Evolutionary conservation across 2,797 vertebrate species (phyloP), one percentile per base, ranked within the genome.

Genomic region (Poeciliopsis presidionis): DNA sequence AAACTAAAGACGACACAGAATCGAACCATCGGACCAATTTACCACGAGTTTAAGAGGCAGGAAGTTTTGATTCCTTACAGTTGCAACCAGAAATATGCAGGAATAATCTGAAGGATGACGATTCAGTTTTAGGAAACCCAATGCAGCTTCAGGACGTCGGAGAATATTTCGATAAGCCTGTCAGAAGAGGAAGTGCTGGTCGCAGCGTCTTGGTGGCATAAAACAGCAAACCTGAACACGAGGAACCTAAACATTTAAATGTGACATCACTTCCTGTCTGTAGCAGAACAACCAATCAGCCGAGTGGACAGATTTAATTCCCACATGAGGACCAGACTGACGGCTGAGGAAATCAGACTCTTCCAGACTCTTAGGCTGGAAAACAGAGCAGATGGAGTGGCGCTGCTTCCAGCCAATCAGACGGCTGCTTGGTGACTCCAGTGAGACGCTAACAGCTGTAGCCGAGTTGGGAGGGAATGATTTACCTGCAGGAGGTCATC

Each of bases 401-500:
- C 3, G 51, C 51, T 2, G 51, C 51, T 53, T 9, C 22, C 22
- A 53, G 51, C 51, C 51, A 53, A 53, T 53, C 51, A 25, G 22
- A 4, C 1, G 22, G 51, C 51, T 53, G 7, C 51, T 53, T 53
- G 51, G 2, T 53, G 22, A 9, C 51, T 22, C 22, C 51, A 53
- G 7, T 9, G 14, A 70, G 51, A 0, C n/a, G n/a, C 7, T 2
- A 28, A 71, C 75, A 85, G 72, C 47, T 30, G 74, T 76, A 47
- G 61, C 30, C 8, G n/a, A 57, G n/a, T 71, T 7, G 16, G 49
- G 59, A 67, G 41, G 30, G 57, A 90, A 93, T 94, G 82, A 92
- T 80, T 96, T 96, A 99, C 98, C 97, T 98, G 98, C 81, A 99
- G 84, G 80, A 99, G 96, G 95, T 99, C 98, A 95, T 99, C 98